Evolutionary conservation across 2,113 vertebrate species (phyloP).

Genomic region (Ceyx melanurus): DNA sequence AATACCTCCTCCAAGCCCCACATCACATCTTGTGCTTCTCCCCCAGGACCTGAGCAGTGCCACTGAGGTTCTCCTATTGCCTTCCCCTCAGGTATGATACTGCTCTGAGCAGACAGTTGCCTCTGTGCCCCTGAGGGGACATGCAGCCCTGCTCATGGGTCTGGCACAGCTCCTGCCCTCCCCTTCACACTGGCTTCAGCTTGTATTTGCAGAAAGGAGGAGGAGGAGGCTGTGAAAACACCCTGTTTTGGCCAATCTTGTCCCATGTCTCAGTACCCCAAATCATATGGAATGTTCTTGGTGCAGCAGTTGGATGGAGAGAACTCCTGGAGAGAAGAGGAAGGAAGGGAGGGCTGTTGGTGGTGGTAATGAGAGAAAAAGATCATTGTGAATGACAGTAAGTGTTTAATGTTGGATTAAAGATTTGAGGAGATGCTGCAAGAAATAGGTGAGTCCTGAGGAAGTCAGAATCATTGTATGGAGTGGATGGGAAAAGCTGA

Average conservation of each 20-base stretch:
- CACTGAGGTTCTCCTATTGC: not conserved
- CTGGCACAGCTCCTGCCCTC: slow-evolving; percentile 31
- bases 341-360: not conserved
- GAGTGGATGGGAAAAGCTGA: not conserved
- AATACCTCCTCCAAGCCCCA: not conserved
- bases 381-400: not conserved
- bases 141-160: not conserved
- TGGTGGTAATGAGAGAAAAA: not conserved
- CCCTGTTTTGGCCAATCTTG: not conserved
- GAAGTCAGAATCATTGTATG: not conserved
- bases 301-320: not conserved
- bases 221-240: not conserved
- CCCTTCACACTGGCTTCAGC: too few relatives aligned
- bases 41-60: not conserved
- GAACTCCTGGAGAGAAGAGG: not conserved
- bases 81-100: not conserved
- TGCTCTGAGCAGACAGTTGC: not conserved
- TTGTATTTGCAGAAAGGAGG: not conserved
- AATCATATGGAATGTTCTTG: not conserved
- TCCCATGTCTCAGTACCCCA: not conserved
- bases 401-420: not conserved
- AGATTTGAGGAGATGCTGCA: not conserved
- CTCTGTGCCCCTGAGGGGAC: not conserved
- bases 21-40: not conserved
- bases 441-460: not conserved